phyloP scores from a whole-genome alignment of 2,797 vertebrate species.

The Eulemur albifrons region DNA sequence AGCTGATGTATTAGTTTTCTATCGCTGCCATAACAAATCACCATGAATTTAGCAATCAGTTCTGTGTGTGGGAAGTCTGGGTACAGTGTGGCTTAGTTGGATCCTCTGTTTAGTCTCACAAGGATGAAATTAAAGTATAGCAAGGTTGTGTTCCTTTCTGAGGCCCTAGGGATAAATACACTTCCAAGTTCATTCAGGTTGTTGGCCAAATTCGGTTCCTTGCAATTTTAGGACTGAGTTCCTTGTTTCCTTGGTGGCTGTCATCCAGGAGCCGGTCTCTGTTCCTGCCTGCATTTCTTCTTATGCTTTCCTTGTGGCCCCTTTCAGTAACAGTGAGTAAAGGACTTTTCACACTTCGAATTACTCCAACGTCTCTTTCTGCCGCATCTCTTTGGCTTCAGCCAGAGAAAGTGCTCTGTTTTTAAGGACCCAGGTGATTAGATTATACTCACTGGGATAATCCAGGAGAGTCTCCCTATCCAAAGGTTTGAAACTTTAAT shows the following conservation, averaged over 20 bases:
- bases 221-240: not conserved
- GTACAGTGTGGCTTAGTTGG: not conserved
- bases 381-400: not conserved
- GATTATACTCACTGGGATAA: not conserved
- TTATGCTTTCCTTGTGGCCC: not conserved
- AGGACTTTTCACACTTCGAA: not conserved
- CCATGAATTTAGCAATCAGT: not conserved
- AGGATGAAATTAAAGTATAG: slow-evolving; percentile 8
- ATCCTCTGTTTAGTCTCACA: not conserved
- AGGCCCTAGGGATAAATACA: not conserved
- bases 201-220: not conserved
- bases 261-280: not conserved
- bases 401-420: not conserved
- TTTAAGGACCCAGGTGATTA: not conserved
- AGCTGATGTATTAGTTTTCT: not conserved
- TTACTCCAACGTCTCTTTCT: not conserved
- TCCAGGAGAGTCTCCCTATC: not conserved
- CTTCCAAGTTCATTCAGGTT: not conserved
- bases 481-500: not conserved
- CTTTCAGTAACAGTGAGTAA: not conserved
- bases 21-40: not conserved
- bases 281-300: not conserved
- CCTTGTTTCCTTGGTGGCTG: not conserved
- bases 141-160: not conserved
- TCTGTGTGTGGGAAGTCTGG: not conserved